Percentiles rank a stretch among this genome's conserved stretches.
Evolutionary conservation across 2,888 invertebrate genomes (phyloP).

Genomic region (Nasonovia ribisnigri): DNA sequence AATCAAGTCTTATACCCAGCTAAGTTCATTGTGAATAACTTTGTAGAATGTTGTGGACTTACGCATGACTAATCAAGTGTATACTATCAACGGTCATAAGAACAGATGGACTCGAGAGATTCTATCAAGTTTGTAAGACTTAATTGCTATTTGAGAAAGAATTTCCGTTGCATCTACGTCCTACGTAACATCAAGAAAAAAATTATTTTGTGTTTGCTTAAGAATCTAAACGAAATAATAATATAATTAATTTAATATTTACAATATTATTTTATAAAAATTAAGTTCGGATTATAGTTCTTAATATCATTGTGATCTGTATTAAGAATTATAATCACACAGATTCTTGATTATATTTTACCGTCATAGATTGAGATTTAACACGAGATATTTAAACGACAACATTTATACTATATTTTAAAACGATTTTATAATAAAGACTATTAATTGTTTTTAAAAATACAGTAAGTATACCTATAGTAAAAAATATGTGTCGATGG

Average conservation of each 20-base stretch:
- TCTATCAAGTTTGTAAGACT: slow-evolving; percentile 40
- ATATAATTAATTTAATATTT: neutral
- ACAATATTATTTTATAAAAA: neutral
- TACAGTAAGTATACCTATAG: too few relatives aligned
- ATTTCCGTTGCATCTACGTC: slow-evolving; percentile 10
- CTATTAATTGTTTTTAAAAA: too few relatives aligned
- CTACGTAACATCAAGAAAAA: neutral
- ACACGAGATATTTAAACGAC: neutral
- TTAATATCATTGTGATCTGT: too few relatives aligned
- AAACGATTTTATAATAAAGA: neutral
- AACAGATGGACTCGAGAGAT: slow-evolving; percentile 58
- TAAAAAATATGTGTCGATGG: neutral
- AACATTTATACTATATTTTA: neutral
- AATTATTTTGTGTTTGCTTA: neutral
- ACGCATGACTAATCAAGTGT: slow-evolving; percentile 64
- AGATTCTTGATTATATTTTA: neutral
- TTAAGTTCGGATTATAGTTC: neutral
- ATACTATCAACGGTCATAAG: slow-evolving; percentile 52
- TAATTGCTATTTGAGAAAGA: slow-evolving; percentile 35
- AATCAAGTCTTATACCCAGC: neutral
- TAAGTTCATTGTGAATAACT: slow-evolving; percentile 9
- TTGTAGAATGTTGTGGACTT: slow-evolving; percentile 11
- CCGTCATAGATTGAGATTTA: neutral
- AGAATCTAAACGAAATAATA: too few relatives aligned
- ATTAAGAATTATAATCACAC: neutral